Evolutionary conservation across 2,888 invertebrate species (phyloP).

Genomic region (Nemurella pictetii): DNA sequence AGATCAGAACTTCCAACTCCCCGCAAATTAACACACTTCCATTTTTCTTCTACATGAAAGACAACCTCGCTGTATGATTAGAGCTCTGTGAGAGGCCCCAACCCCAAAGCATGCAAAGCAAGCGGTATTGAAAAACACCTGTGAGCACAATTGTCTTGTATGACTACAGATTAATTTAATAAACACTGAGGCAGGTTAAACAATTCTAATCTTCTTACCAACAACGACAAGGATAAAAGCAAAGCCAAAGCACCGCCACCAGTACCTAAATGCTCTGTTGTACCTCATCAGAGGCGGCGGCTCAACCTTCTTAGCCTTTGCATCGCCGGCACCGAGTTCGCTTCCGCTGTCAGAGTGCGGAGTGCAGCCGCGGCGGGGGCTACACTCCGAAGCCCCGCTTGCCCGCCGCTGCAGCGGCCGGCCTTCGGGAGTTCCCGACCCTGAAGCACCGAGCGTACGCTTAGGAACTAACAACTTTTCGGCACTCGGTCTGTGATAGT

Average conservation of each 20-base stretch:
- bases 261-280: constrained; percentile 68
- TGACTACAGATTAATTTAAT: constrained; percentile 19
- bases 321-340: constrained; percentile 52
- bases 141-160: too few species aligned
- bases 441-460: background rate
- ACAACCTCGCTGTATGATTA: too few species aligned
- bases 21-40: too few species aligned
- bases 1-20: too few species aligned
- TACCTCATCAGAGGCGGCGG: constrained; percentile 60
- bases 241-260: constrained; percentile 11
- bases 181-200: background rate
- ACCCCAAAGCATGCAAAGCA: too few species aligned
- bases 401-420: background rate
- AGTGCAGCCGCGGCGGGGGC: constrained; percentile 16
- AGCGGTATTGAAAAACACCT: too few species aligned
- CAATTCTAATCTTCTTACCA: background rate
- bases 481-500: too few species aligned
- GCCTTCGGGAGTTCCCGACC: background rate
- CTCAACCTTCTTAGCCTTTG: constrained; percentile 48
- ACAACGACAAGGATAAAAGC: background rate
- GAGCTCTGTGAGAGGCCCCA: too few species aligned
- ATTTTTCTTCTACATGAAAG: too few species aligned
- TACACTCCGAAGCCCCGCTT: constrained; percentile 30
- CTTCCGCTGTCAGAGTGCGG: constrained; percentile 56
- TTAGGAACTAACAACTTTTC: too few species aligned